Base-by-base conservation (phyloP, 2,888 invertebrate species). In the Cybosia mesomella region DNA sequence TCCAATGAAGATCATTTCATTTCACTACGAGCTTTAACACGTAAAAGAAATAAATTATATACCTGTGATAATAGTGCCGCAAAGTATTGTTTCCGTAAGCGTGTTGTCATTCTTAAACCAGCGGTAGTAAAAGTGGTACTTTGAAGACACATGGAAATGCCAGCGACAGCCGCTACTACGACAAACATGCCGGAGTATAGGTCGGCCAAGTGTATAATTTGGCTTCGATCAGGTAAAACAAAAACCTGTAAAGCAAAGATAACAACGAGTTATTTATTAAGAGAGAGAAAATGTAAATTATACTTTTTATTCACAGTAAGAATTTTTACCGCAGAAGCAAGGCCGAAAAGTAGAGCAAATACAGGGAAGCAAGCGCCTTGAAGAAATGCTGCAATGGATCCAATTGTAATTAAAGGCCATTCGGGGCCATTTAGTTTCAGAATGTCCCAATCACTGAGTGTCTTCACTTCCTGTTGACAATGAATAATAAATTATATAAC, bases 41-140 rank as follows among this genome's bases (percentile, higher is more conserved):
- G 15, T 39, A 36, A 61, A 7, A 24, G 49, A 28, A 28, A n/a
- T 10, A 34, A 53, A 54, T 22, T 3, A 10, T n/a, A 57, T 67
- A 94, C 95, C 85, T 95, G 97, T 86, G 90, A 95, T 39, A 97
- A 81, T 87, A 96, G 92, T 22, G 96, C 95, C 1, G 88, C 89
- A 68, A 95, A 95, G 79, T 95, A 91, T 81, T 92, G 86, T 82
- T 91, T 87, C 68, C 96, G 90, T 18, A 96, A 84, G 60, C 98
- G 92, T 1, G 96, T 95, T 0, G 98, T 98, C 92, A 98, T 96
- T 67, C 96, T 96, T 2, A 97, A 97, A 0, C 98, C 98, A 0
- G 98, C 97, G 32, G 96, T 92, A 0, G 97, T 97, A 85, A 98
- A 98, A 87, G 97, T 96, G 75, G 96, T 96, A 74, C 97, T 96